Evolutionary conservation across 2,888 invertebrate genomes (phyloP).

Genomic region (Strigamia maritima): DNA sequence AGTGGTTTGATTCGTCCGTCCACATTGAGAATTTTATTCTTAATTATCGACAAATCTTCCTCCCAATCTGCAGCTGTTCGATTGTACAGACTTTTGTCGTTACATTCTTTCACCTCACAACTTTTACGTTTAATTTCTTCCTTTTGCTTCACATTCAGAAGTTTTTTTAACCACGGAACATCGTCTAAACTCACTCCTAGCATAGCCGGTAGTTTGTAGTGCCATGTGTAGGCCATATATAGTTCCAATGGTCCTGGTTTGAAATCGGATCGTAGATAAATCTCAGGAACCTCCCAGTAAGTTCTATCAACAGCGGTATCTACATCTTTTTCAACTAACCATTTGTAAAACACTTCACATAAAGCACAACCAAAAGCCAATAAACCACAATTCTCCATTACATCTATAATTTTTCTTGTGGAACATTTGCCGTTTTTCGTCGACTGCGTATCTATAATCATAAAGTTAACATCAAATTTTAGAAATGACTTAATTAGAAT

Average conservation of each 20-base stretch:
- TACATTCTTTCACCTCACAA: not conserved
- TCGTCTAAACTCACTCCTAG: not conserved
- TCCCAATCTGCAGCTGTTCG: not conserved
- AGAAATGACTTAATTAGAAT: too few relatives aligned
- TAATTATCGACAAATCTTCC: not conserved
- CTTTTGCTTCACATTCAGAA: not conserved
- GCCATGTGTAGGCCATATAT: not conserved
- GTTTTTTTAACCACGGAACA: not conserved
- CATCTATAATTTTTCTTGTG: not conserved
- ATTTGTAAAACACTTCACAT: not conserved
- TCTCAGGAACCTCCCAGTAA: not conserved
- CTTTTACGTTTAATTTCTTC: too few relatives aligned
- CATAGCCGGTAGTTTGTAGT: not conserved
- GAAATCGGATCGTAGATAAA: not conserved
- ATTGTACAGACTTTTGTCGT: not conserved
- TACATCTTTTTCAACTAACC: not conserved
- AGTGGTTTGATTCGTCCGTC: not conserved
- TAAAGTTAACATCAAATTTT: too few relatives aligned
- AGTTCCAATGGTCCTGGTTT: not conserved
- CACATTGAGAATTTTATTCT: not conserved
- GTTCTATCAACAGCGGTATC: not conserved
- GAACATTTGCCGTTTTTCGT: not conserved
- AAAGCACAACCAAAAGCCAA: not conserved
- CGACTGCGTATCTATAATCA: too few relatives aligned
- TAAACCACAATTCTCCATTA: not conserved